phyloP scores from a whole-genome alignment of 2,797 vertebrate species.

The Mus caroli region DNA sequence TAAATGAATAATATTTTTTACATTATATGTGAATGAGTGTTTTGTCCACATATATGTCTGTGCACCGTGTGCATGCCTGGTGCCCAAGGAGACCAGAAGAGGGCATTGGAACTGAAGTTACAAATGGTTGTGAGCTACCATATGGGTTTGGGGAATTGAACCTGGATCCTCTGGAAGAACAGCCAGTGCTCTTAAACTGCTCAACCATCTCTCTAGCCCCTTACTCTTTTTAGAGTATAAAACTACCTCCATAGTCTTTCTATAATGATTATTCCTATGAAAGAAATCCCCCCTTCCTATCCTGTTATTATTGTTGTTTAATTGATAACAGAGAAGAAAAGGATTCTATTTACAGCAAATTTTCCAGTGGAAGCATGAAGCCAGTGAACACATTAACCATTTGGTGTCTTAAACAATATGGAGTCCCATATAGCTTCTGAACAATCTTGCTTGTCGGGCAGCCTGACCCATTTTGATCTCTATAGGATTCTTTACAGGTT shows the following conservation, averaged over 20 bases:
- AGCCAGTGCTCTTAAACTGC: not conserved
- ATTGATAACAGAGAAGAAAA: not conserved
- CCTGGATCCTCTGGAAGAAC: not conserved
- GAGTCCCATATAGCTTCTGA: not conserved
- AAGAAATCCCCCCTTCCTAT: slow-evolving; percentile 9
- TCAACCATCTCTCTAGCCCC: not conserved
- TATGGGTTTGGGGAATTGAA: not conserved
- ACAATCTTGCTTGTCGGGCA: slow-evolving; percentile 23
- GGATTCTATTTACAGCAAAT: slow-evolving; percentile 24
- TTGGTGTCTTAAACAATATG: slow-evolving; percentile 36
- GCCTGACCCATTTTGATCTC: not conserved
- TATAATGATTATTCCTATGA: not conserved
- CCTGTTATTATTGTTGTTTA: slow-evolving; percentile 14
- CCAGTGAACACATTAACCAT: slow-evolving; percentile 44
- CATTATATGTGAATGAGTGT: not conserved
- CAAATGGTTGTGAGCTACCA: not conserved
- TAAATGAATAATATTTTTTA: not conserved
- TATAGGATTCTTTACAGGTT: slow-evolving; percentile 62
- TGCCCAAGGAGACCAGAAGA: not conserved
- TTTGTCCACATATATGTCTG: not conserved
- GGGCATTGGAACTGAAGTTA: not conserved
- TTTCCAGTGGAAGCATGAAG: slow-evolving; percentile 46
- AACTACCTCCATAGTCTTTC: not conserved
- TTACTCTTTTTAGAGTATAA: not conserved
- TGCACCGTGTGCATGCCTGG: not conserved